These are phyloP conservation scores for Hyposmocoma kahamanoa DNA, from an alignment of 1,140 invertebrate genomes.

Conservation along the genomic window DNA sequence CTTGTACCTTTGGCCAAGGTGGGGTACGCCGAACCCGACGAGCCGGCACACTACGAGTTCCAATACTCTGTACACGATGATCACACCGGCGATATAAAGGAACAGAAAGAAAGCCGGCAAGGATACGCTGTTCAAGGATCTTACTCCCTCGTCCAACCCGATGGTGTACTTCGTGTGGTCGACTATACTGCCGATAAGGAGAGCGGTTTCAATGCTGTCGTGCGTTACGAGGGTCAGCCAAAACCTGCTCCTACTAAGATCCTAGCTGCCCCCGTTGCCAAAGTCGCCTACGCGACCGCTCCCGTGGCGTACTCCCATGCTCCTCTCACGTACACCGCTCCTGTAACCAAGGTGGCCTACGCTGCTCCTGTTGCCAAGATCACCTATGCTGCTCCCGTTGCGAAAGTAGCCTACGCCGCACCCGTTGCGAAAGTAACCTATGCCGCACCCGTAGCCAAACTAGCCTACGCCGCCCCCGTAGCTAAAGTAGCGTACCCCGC, in stretches of 20 bases:
- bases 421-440: slow-evolving; percentile 32
- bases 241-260: slow-evolving; percentile 16
- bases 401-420: slow-evolving; percentile 37
- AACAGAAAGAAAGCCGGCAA: slow-evolving; percentile 54
- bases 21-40: slow-evolving; percentile 60
- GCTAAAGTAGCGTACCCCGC: slow-evolving; percentile 29
- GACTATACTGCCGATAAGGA: slow-evolving; percentile 73
- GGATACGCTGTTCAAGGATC: slow-evolving; percentile 78
- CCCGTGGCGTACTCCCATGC: slow-evolving; percentile 24
- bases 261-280: slow-evolving; percentile 38
- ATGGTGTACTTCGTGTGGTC: slow-evolving; percentile 74
- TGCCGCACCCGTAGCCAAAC: slow-evolving; percentile 22
- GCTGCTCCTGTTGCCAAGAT: slow-evolving; percentile 37
- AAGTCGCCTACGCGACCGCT: slow-evolving; percentile 17
- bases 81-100: slow-evolving; percentile 67
- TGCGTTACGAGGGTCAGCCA: slow-evolving; percentile 43
- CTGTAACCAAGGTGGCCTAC: slow-evolving; percentile 42
- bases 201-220: slow-evolving; percentile 45
- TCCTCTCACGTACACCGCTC: slow-evolving; percentile 28
- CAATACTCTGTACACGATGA: slow-evolving; percentile 79
- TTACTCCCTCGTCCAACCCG: slow-evolving; percentile 76
- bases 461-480: slow-evolving; percentile 18
- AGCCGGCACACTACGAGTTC: slow-evolving; percentile 79
- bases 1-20: slow-evolving; percentile 38
- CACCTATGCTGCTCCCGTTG: slow-evolving; percentile 22